A percentile compares a stretch with the other conserved stretches of the same genome.
Evolutionary conservation across 2,888 invertebrate species (phyloP).

Genomic region (Crossocerus cetratus): DNA sequence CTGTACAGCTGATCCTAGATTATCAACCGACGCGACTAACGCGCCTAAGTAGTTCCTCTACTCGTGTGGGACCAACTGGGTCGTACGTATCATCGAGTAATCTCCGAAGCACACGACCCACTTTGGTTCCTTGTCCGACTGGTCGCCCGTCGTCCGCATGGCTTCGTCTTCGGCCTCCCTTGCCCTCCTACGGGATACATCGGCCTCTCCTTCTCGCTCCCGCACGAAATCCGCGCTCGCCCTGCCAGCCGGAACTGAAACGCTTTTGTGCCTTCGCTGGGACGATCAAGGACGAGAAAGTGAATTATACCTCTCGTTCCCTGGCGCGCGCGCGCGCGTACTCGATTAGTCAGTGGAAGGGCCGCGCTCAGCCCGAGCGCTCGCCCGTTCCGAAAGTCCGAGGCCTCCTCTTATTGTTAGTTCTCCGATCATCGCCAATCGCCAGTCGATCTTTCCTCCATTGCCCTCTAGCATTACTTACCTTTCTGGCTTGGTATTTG

Average conservation of each 20-base stretch:
- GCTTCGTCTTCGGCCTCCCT: conserved; percentile 9
- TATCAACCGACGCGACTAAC: not conserved
- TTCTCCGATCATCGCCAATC: not conserved
- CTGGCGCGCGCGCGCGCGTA: not conserved
- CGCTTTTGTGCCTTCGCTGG: conserved; percentile 59
- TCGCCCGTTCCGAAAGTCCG: not conserved
- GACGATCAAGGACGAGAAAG: conserved; percentile 67
- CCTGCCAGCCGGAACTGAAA: conserved; percentile 65
- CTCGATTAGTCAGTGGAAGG: conserved; percentile 39
- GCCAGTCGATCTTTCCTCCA: not conserved
- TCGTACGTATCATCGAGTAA: conserved; percentile 40
- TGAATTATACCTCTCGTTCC: conserved; percentile 54
- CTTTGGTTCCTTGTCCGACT: conserved; percentile 40
- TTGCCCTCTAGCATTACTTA: too few species aligned
- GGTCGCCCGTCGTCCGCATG: not conserved
- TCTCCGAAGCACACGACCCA: conserved; percentile 48
- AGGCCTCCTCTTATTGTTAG: conserved; percentile 10
- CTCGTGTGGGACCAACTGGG: conserved; percentile 24
- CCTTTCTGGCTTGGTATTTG: too few species aligned
- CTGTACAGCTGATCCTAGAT: not conserved
- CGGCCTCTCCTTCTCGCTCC: not conserved
- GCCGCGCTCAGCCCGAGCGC: conserved; percentile 28
- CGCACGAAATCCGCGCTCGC: conserved; percentile 56
- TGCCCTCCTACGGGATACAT: not conserved
- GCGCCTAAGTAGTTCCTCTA: conserved; percentile 10